Conservation (phyloP, 1,140 invertebrate genomes). For the Probaryconus sp. region DNA sequence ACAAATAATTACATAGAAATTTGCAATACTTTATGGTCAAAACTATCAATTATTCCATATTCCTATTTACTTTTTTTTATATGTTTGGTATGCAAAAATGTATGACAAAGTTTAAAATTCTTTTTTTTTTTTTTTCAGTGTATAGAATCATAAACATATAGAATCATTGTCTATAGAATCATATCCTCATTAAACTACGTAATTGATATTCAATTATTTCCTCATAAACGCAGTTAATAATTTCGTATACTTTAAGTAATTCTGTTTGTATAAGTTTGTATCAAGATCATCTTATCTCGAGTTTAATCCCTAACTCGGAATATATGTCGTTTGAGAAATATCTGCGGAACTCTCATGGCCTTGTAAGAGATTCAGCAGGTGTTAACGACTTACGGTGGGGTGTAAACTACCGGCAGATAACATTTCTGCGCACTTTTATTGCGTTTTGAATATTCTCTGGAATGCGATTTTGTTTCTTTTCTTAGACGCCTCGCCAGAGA, state of each 20-base stretch:
- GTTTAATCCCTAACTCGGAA: constrained; percentile 46
- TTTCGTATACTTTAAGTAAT: constrained; percentile 28
- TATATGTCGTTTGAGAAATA: constrained; percentile 46
- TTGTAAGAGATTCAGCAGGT: constrained; percentile 71
- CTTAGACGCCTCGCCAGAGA: no score
- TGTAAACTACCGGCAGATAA: constrained; percentile 14
- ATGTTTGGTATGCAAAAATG: no score
- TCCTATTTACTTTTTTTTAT: no score
- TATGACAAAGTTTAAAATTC: no score
- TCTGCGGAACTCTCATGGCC: constrained; percentile 27
- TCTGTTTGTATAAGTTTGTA: constrained; percentile 27
- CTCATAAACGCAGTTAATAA: constrained; percentile 30
- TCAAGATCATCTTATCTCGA: constrained; percentile 45
- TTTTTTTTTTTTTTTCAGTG: no score
- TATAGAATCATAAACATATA: no score
- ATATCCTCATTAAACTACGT: no score
- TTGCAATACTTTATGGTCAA: no score
- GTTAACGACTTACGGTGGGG: constrained; percentile 66
- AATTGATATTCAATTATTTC: constrained; percentile 40
- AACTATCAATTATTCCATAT: no score
- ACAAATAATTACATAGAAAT: no score
- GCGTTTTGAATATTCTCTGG: constrained; percentile 43
- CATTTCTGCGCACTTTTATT: constrained; percentile 39
- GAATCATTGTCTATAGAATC: no score
- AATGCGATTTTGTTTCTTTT: constrained; percentile 1